These are phyloP conservation scores for Drosophila paulistorum DNA, from an alignment of 1,140 invertebrate genomes.

Conservation along the genomic window DNA sequence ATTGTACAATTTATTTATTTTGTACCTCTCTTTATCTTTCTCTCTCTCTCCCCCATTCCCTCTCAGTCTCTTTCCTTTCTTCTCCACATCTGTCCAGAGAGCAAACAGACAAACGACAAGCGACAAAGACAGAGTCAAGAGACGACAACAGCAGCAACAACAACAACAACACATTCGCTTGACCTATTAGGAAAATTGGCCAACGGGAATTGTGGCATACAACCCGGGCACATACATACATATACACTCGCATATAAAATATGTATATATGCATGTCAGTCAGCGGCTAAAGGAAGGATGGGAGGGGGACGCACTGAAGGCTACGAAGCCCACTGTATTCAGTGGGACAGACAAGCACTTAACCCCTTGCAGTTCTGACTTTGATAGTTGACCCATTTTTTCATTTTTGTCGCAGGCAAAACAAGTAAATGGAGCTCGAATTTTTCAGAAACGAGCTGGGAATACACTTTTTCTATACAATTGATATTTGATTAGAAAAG, in stretches of 20 bases:
- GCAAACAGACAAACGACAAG: constrained; percentile 49
- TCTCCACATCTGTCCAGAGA: constrained; percentile 29
- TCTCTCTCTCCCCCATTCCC: neutral
- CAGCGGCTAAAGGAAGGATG: neutral
- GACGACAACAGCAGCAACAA: constrained; percentile 15
- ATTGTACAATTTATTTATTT: constrained; percentile 78
- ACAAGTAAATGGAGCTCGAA: constrained; percentile 31
- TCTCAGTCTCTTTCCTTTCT: neutral
- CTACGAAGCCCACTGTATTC: constrained; percentile 14
- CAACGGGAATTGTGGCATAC: constrained; percentile 66
- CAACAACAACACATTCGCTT: constrained; percentile 55
- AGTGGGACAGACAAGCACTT: constrained; percentile 55
- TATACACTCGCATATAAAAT: neutral
- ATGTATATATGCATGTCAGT: neutral
- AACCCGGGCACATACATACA: constrained; percentile 15
- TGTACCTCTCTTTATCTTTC: constrained; percentile 45
- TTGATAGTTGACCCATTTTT: constrained; percentile 81
- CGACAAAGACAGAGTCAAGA: constrained; percentile 32
- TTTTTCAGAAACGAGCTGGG: neutral
- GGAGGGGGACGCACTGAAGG: neutral
- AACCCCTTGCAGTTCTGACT: constrained; percentile 76
- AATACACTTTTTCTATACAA: neutral
- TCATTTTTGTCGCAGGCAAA: constrained; percentile 43
- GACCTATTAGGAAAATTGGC: constrained; percentile 78
- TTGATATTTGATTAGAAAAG: constrained; percentile 6